Conservation (phyloP, 2,797 vertebrate species). For the Fundulus diaphanus region DNA sequence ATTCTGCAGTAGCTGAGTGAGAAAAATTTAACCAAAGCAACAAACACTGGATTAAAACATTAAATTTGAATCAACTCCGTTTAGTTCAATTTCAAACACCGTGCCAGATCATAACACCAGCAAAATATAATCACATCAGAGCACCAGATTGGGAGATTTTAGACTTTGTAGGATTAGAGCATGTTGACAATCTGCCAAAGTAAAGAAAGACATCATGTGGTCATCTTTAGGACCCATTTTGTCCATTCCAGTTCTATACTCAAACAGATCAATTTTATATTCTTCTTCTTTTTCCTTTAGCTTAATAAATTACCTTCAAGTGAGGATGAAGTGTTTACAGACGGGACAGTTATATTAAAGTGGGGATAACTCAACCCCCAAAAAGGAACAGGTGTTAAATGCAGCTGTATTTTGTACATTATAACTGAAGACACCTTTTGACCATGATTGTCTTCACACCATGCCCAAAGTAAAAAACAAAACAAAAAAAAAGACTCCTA, state of each 20-base stretch:
- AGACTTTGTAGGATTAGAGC: background rate
- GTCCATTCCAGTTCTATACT: background rate
- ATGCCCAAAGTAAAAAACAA: background rate
- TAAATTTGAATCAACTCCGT: conserved; percentile 2
- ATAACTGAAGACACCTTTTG: background rate
- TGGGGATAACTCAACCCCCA: no score
- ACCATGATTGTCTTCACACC: background rate
- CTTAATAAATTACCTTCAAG: background rate
- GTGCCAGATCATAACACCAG: background rate
- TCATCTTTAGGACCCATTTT: background rate
- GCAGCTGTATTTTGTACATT: background rate
- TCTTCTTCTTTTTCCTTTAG: background rate
- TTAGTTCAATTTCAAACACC: background rate
- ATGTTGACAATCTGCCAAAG: background rate
- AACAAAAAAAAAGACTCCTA: background rate
- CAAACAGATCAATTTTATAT: background rate
- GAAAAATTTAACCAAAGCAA: background rate
- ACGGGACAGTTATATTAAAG: no score
- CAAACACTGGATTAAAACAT: background rate
- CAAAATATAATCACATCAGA: background rate
- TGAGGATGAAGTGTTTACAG: background rate
- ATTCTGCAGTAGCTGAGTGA: background rate
- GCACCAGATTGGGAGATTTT: background rate
- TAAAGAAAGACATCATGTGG: background rate
- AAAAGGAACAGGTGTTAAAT: background rate